Base-by-base conservation (phyloP, 2,888 invertebrate genomes). In the Drosophila atripex region DNA sequence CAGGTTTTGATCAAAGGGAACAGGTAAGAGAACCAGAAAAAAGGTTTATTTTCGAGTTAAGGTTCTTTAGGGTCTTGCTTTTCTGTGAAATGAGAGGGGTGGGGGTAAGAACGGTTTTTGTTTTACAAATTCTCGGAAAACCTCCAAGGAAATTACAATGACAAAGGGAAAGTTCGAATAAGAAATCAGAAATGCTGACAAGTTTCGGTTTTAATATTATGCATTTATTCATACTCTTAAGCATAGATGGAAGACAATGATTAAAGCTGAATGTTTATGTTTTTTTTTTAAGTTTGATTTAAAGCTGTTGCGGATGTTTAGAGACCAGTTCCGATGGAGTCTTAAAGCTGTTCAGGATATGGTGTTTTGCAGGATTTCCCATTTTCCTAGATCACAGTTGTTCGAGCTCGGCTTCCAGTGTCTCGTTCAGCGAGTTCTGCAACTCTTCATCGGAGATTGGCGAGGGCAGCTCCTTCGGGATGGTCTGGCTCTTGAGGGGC, bases 341-440 rank as follows among this genome's bases (percentile, higher is more conserved):
- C 73, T 66, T 65, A 77, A 76, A 78, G 70, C 68, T 77, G 55
- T 49, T 41, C 53, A 35, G 38, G 46, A 35, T 23, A 45, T 23
- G 41, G 39, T 18, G 1, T 23, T 52, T 46, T 38, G 9, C 21
- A 28, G 45, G 45, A 46, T 18, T 46, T 32, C 12, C 39, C 54
- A 14, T 60, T 47, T 54, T 54, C 30, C 39, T 30, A 8, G 28
- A 68, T 73, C 56, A 73, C 53, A 73, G 72, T 55, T 71, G 16
- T 12, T 28, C 68, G 54, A 43, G 70, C 55, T 46, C 61, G 25
- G 76, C 77, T 60, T 86, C 84, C 21, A 71, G 65, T 12, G 76
- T 71, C 32, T 86, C 87, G 32, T 86, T 88, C 32, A 70, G 76
- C 45, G 69, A 50, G 64, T 84, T 87, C 2, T 87, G 76, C 25